Conservation (phyloP, 2,113 vertebrate genomes). For the Apaloderma vittatum region DNA sequence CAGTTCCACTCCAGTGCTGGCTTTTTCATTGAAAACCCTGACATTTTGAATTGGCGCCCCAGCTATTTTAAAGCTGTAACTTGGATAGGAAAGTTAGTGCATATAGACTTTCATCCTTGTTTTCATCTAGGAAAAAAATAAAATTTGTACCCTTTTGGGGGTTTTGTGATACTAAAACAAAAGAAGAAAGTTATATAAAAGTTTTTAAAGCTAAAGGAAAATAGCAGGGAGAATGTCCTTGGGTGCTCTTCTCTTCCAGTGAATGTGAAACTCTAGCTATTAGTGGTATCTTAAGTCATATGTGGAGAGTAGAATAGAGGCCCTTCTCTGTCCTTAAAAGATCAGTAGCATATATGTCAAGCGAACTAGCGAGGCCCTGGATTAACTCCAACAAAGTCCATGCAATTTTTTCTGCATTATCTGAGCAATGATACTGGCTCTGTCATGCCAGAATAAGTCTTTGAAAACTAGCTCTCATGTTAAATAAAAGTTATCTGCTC, state of each 20-base stretch:
- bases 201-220: neutral
- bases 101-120: neutral
- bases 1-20: neutral
- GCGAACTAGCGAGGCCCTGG: neutral
- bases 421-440: neutral
- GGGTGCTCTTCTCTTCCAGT: neutral
- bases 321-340: neutral
- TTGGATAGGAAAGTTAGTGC: neutral
- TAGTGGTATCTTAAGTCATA: neutral
- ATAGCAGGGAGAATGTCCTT: neutral
- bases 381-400: neutral
- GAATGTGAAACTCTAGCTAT: neutral
- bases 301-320: neutral
- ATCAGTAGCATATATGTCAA: neutral
- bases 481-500: neutral
- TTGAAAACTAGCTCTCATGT: neutral
- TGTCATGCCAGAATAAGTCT: neutral
- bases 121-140: neutral
- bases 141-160: neutral
- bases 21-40: neutral
- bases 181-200: neutral
- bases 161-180: neutral
- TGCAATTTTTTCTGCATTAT: neutral
- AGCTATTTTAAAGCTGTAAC: neutral
- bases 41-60: neutral